Conservation (phyloP, 92 coral and sea anemone genomes). For the Epizoanthus rinbou region DNA sequence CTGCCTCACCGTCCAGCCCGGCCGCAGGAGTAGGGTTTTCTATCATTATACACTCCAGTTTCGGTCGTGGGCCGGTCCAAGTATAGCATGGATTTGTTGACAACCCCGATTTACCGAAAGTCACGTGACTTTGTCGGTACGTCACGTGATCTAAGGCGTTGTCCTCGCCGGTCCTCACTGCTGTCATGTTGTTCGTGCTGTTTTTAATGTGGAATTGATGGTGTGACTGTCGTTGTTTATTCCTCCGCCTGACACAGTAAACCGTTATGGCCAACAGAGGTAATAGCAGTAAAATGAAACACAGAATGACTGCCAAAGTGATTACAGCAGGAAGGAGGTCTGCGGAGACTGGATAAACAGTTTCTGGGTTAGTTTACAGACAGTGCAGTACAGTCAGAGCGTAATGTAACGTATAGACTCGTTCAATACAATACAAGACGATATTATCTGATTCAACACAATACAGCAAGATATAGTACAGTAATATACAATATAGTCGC, state of each 20-base stretch:
- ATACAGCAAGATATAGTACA: too few species aligned
- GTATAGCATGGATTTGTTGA: background rate
- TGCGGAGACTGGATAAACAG: background rate
- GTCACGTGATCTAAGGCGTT: background rate
- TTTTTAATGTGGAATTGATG: background rate
- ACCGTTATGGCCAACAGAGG: background rate
- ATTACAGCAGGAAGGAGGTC: background rate
- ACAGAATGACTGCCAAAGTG: background rate
- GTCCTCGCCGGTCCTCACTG: background rate
- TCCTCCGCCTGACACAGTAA: background rate
- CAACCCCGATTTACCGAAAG: background rate
- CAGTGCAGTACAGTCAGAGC: too few species aligned
- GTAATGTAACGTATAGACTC: too few species aligned
- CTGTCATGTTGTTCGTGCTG: background rate
- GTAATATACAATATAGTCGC: too few species aligned
- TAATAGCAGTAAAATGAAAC: background rate
- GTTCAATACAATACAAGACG: too few species aligned
- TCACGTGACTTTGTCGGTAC: slow-evolving; percentile 1
- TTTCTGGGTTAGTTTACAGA: too few species aligned
- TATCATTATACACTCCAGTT: background rate
- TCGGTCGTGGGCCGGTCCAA: background rate
- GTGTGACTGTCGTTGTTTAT: background rate
- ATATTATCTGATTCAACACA: too few species aligned
- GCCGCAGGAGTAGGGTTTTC: background rate
- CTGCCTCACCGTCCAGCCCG: background rate